phyloP scores from a whole-genome alignment of 2,113 vertebrate species.

The Pelecanus crispus region DNA sequence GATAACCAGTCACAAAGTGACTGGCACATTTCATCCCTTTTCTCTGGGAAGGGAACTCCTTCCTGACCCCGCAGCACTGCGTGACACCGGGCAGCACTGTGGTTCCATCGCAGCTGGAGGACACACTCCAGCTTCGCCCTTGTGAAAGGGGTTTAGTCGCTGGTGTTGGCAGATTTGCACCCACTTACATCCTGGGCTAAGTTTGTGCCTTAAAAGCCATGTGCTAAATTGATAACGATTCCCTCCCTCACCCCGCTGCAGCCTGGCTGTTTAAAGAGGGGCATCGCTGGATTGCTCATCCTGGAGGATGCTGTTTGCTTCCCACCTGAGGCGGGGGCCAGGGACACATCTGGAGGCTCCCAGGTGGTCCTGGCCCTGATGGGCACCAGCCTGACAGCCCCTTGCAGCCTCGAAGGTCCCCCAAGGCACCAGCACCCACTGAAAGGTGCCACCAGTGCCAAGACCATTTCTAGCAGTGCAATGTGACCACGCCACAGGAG shows the following conservation, averaged over 20 bases:
- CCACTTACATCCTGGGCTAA: neutral
- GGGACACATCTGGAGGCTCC: neutral
- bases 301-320: neutral
- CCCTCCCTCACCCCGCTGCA: neutral
- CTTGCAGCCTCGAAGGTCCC: neutral
- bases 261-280: neutral
- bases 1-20: neutral
- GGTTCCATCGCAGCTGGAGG: neutral
- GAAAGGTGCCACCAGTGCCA: neutral
- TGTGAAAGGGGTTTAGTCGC: neutral
- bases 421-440: neutral
- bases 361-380: neutral
- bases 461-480: neutral
- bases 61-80: neutral
- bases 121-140: neutral
- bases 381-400: neutral
- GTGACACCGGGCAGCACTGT: neutral
- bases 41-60: neutral
- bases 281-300: rapidly evolving
- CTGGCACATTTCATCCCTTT: neutral
- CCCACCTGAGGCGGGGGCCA: neutral
- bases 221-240: neutral
- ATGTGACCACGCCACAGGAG: neutral
- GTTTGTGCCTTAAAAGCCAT: neutral
- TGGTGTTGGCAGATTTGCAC: neutral